Conservation (phyloP, 2,797 vertebrate genomes). For the Helicolenus hilgendorfi region DNA sequence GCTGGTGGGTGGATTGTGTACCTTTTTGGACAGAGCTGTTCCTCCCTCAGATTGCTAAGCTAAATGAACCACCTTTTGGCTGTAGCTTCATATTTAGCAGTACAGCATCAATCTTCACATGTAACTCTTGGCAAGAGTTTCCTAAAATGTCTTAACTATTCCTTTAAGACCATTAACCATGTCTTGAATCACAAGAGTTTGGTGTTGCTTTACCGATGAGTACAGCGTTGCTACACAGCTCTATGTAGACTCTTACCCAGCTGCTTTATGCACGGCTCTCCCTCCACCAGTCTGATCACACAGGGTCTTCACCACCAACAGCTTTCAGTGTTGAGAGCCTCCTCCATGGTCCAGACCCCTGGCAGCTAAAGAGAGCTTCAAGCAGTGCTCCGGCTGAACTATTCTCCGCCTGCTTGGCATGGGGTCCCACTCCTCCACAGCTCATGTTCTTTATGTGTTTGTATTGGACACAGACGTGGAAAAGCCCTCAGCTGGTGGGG, state of each 20-base stretch:
- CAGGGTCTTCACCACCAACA: slow-evolving; percentile 36
- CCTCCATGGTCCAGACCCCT: slow-evolving; percentile 67
- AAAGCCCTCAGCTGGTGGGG: slow-evolving; percentile 69
- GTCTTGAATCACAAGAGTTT: neutral
- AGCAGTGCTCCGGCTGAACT: slow-evolving; percentile 56
- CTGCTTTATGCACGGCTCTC: slow-evolving; percentile 29
- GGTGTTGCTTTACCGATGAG: neutral
- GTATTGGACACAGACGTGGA: slow-evolving; percentile 84
- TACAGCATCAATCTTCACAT: neutral
- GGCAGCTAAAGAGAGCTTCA: slow-evolving; percentile 66
- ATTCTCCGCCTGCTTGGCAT: slow-evolving; percentile 76
- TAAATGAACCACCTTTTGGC: neutral
- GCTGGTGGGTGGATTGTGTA: neutral
- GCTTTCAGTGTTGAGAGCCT: slow-evolving; percentile 40
- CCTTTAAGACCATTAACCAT: neutral
- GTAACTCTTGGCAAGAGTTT: neutral
- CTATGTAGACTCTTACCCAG: slow-evolving; percentile 1
- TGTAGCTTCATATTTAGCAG: neutral
- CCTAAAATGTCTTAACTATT: neutral
- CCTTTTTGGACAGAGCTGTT: neutral
- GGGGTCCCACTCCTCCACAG: slow-evolving; percentile 79
- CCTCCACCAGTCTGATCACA: neutral
- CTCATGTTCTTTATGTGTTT: slow-evolving; percentile 87
- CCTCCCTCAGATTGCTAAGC: neutral
- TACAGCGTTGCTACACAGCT: neutral